A percentile compares a stretch with the other conserved stretches of the same genome.
Conservation (phyloP, 2,888 invertebrate genomes). For the Lottia gigantea region DNA sequence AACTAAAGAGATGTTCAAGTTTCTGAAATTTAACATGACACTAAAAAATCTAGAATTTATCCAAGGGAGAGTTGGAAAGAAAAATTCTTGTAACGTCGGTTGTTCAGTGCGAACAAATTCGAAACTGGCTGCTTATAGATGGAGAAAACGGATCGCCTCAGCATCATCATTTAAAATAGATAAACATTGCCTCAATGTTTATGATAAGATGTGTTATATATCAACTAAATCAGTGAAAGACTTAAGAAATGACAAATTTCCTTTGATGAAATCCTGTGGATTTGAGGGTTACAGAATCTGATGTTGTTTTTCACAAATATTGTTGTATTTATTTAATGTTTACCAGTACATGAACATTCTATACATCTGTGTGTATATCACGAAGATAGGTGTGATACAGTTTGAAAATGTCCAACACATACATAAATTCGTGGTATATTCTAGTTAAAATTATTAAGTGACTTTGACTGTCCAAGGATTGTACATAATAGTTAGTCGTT, state of each 20-base stretch:
- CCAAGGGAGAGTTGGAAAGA: neutral
- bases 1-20: neutral
- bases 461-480: no score
- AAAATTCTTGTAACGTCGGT: neutral
- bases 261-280: neutral
- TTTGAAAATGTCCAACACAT: no score
- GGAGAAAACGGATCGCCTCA: neutral
- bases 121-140: neutral
- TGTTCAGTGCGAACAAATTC: neutral
- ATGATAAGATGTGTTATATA: neutral
- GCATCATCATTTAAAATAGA: neutral
- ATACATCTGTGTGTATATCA: no score
- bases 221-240: neutral
- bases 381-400: no score
- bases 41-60: neutral
- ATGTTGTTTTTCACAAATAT: no score
- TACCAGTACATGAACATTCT: no score
- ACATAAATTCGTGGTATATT: no score
- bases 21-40: neutral
- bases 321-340: no score
- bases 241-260: neutral
- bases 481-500: no score
- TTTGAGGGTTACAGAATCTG: no score
- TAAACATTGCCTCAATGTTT: neutral
- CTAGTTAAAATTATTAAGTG: no score